Conservation (phyloP, 2,113 vertebrate genomes). For the Pao palembangensis region DNA sequence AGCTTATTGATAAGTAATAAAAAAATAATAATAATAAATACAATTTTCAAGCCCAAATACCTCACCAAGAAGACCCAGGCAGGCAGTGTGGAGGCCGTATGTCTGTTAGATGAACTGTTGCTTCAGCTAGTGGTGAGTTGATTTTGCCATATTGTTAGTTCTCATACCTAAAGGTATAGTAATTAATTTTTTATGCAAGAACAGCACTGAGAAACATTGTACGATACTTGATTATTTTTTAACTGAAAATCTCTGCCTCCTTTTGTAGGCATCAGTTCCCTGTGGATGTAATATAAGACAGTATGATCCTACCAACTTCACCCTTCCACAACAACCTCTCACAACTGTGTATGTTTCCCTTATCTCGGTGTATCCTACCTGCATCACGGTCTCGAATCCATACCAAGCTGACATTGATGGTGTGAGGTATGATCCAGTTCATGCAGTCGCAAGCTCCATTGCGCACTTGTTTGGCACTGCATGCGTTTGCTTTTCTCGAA, state of each 20-base stretch:
- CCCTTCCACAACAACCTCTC: conserved; percentile 90
- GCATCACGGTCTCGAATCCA: conserved; percentile 87
- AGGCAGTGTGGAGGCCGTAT: conserved; percentile 92
- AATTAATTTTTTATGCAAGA: too few species aligned
- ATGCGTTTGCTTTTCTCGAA: conserved; percentile 32
- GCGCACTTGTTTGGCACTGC: background rate
- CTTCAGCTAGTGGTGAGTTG: conserved; percentile 88
- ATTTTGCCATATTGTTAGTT: background rate
- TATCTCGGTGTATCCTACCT: conserved; percentile 86
- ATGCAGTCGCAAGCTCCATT: background rate
- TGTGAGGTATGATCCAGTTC: conserved; percentile 75
- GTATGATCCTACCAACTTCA: conserved; percentile 95
- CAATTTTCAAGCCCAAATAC: conserved; percentile 83
- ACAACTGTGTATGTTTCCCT: conserved; percentile 95
- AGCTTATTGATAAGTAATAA: background rate
- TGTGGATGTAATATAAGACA: conserved; percentile 93
- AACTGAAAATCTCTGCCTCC: background rate
- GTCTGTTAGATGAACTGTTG: conserved; percentile 91
- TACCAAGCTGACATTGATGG: conserved; percentile 86
- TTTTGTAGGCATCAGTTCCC: conserved; percentile 83
- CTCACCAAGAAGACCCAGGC: conserved; percentile 96
- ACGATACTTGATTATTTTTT: too few species aligned
- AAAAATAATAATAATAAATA: background rate
- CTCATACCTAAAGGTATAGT: too few species aligned
- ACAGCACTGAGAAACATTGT: too few species aligned